Percentiles rank a stretch among this genome's conserved stretches.
Conservation (phyloP, 1,140 invertebrate genomes). For the Dryas iulia region DNA sequence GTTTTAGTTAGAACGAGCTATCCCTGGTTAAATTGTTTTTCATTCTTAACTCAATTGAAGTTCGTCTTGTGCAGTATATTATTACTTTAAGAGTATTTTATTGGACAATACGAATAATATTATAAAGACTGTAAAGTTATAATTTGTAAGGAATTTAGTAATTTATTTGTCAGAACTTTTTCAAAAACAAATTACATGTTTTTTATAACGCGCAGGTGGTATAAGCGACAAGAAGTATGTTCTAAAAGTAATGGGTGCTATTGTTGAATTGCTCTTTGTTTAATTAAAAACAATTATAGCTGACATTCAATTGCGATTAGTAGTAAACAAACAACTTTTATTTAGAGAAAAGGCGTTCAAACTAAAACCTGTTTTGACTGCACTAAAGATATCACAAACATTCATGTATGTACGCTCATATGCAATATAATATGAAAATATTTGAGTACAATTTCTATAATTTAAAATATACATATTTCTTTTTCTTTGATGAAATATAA, state of each 20-base stretch:
- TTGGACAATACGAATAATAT: too few species aligned
- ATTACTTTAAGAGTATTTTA: background rate
- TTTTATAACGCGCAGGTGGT: background rate
- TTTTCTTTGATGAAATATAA: background rate
- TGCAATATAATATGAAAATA: background rate
- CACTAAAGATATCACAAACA: background rate
- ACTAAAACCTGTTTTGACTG: background rate
- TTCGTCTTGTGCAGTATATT: background rate
- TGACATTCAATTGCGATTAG: background rate
- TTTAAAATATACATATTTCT: background rate
- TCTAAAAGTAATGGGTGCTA: background rate
- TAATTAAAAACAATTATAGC: background rate
- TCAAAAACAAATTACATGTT: background rate
- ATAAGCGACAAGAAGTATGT: background rate
- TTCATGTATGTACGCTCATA: background rate
- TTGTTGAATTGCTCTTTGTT: background rate
- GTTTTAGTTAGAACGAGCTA: background rate
- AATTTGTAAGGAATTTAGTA: too few species aligned
- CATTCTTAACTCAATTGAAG: background rate
- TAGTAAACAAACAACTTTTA: background rate
- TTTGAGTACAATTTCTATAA: background rate
- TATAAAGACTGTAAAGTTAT: too few species aligned
- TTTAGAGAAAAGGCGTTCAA: background rate
- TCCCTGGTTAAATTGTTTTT: background rate
- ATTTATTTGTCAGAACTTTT: background rate